A percentile compares a stretch with the other conserved stretches of the same genome.
Evolutionary conservation across 1,140 invertebrate species (phyloP).

Genomic region (Magallana angulata): DNA sequence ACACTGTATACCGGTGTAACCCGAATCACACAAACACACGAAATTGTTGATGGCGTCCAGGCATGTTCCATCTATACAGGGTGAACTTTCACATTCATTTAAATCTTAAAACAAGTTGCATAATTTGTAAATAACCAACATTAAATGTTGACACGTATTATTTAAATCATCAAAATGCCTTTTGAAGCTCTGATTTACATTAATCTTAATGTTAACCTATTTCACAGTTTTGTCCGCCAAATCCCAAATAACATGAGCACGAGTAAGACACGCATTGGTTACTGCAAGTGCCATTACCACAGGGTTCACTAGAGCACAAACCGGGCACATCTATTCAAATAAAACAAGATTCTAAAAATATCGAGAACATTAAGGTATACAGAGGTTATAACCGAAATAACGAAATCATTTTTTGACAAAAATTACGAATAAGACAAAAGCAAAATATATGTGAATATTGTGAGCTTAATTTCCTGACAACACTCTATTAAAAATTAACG

Average conservation of each 20-base stretch:
- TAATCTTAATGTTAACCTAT: background rate
- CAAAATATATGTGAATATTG: too few relatives aligned
- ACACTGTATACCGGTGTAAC: background rate
- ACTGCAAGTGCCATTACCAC: background rate
- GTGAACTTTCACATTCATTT: constrained; percentile 18
- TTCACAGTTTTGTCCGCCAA: background rate
- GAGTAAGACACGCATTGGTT: background rate
- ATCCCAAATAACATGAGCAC: background rate
- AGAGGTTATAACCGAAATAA: too few relatives aligned
- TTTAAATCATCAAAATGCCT: too few relatives aligned
- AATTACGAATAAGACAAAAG: too few relatives aligned
- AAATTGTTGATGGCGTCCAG: constrained; percentile 15
- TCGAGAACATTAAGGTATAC: too few relatives aligned
- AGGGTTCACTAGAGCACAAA: background rate
- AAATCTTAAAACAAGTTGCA: background rate
- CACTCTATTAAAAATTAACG: too few relatives aligned
- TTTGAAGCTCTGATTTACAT: too few relatives aligned
- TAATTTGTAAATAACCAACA: background rate
- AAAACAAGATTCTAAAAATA: too few relatives aligned
- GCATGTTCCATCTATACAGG: constrained; percentile 39
- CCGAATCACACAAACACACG: constrained; percentile 17
- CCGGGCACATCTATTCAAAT: background rate
- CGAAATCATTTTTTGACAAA: too few relatives aligned
- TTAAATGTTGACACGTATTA: too few relatives aligned
- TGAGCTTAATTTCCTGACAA: too few relatives aligned